Percentiles rank a stretch among this genome's conserved stretches.
These are phyloP conservation scores for Labeo rohita DNA, from an alignment of 2,113 vertebrate species.

Conservation along the genomic window DNA sequence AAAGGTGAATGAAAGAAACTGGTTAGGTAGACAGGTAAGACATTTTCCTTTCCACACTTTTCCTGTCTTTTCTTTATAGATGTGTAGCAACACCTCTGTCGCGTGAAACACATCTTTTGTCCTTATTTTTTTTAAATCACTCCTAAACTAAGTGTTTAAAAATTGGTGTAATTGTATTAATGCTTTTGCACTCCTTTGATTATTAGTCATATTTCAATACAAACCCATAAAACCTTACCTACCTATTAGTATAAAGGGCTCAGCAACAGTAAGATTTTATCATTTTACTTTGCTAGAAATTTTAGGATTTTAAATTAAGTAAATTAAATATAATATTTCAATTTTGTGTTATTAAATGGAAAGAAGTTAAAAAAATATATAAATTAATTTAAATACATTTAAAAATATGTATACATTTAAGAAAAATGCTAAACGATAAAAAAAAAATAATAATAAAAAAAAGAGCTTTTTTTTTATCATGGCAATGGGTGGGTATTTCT, in stretches of 20 bases:
- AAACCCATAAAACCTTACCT: not conserved
- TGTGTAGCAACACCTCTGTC: not conserved
- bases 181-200: not conserved
- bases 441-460: no score
- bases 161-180: not conserved
- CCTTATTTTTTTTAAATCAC: not conserved
- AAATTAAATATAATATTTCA: not conserved
- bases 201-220: not conserved
- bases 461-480: no score
- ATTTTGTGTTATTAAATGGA: no score
- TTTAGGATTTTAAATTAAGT: not conserved
- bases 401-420: no score
- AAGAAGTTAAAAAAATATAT: no score
- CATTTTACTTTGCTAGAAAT: not conserved
- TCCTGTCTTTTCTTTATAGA: not conserved
- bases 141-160: not conserved
- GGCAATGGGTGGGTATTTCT: no score
- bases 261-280: not conserved
- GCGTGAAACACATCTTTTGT: not conserved
- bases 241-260: not conserved
- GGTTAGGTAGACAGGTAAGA: conserved; percentile 1
- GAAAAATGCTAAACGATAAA: no score
- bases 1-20: not conserved
- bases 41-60: not conserved
- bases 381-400: no score